phyloP scores from a whole-genome alignment of 2,113 vertebrate species.

The Panthera tigris region DNA sequence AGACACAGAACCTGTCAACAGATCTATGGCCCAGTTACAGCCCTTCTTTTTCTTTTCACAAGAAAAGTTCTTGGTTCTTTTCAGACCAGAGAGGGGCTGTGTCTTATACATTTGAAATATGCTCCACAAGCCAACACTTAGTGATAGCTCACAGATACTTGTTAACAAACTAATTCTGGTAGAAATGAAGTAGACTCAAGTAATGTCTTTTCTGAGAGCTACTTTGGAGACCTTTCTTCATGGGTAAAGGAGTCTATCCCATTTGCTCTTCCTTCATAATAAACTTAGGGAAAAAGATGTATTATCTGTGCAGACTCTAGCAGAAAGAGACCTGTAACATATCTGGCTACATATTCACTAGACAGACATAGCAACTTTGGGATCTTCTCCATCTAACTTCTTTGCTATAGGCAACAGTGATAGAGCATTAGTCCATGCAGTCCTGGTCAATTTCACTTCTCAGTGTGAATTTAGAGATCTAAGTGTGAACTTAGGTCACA shows the following conservation, averaged over 20 bases:
- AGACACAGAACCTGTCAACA: not conserved
- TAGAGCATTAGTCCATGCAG: not conserved
- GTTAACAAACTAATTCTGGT: not conserved
- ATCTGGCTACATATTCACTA: not conserved
- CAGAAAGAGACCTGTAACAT: not conserved
- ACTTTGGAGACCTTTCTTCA: not conserved
- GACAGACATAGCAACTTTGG: not conserved
- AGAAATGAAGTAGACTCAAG: conserved; percentile 9
- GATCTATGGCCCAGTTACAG: not conserved
- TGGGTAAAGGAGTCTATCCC: not conserved
- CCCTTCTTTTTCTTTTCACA: not conserved
- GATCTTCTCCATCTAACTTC: not conserved
- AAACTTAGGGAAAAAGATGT: not conserved
- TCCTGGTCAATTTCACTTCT: conserved; percentile 31
- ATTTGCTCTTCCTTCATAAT: not conserved
- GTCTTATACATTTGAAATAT: not conserved
- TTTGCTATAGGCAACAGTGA: not conserved
- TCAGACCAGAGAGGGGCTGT: too few species aligned
- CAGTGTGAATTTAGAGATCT: not conserved
- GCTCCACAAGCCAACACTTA: not conserved
- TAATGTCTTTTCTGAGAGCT: not conserved
- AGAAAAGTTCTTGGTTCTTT: too few species aligned
- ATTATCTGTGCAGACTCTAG: not conserved
- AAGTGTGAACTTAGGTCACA: not conserved
- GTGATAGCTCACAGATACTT: not conserved